These are phyloP conservation scores for Nysson spinosus DNA, from an alignment of 2,888 invertebrate species.

Conservation along the genomic window DNA sequence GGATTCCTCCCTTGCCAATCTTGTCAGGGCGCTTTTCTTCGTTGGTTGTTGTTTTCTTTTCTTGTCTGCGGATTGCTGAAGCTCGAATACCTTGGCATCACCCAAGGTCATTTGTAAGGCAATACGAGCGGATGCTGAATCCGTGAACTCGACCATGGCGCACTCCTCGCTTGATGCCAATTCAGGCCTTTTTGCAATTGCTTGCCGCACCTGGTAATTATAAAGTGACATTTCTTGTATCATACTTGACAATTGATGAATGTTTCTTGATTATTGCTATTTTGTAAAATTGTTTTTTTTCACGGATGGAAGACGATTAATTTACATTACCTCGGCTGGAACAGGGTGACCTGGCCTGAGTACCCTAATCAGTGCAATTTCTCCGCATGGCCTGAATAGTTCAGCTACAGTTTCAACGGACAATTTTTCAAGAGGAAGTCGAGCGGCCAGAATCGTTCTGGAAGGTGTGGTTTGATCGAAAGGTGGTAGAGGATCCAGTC, in stretches of 20 bases:
- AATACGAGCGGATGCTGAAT: conserved; percentile 90
- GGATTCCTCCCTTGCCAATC: conserved; percentile 73
- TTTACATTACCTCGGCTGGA: conserved; percentile 84
- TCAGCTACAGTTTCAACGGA: conserved; percentile 95
- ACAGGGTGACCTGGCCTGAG: conserved; percentile 93
- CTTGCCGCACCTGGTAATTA: conserved; percentile 84
- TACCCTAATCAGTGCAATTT: conserved; percentile 92
- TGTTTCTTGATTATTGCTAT: not conserved
- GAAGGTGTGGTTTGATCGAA: conserved; percentile 96
- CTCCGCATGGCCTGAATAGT: conserved; percentile 91
- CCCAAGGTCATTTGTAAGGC: conserved; percentile 84
- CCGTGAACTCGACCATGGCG: conserved; percentile 94
- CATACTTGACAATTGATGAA: not conserved
- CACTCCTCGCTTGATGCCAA: conserved; percentile 88
- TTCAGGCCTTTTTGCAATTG: conserved; percentile 93
- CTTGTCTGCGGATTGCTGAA: conserved; percentile 84
- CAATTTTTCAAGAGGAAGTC: conserved; percentile 90
- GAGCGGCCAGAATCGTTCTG: conserved; percentile 92
- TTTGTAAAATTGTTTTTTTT: not conserved
- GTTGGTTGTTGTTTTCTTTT: conserved; percentile 85
- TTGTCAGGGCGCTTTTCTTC: conserved; percentile 82
- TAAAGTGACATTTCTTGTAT: not conserved
- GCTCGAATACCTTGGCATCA: conserved; percentile 85
- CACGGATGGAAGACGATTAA: not conserved
- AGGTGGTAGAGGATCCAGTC: conserved; percentile 90